These are phyloP conservation scores for Elephantulus edwardii DNA, from an alignment of 2,113 vertebrate genomes.

Conservation along the genomic window DNA sequence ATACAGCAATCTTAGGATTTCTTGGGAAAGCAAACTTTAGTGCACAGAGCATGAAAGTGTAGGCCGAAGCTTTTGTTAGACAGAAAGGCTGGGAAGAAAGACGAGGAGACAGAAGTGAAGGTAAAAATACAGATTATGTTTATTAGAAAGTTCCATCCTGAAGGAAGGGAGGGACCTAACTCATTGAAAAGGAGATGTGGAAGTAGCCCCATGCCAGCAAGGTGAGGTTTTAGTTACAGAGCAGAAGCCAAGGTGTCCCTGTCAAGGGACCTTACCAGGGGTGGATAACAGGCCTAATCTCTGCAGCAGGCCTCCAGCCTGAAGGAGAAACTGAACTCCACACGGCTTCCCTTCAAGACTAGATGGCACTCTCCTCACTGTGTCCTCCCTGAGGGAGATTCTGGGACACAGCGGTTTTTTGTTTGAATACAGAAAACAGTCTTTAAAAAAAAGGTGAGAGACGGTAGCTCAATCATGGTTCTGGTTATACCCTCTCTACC, in stretches of 20 bases:
- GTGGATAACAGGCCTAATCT: not conserved
- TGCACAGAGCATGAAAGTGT: too few species aligned
- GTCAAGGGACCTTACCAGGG: not conserved
- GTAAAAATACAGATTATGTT: too few species aligned
- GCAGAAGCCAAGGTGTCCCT: too few species aligned
- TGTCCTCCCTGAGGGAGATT: not conserved
- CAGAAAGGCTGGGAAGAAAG: too few species aligned
- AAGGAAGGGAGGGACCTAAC: too few species aligned
- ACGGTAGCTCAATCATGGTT: not conserved
- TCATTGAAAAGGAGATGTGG: not conserved
- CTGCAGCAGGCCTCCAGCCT: not conserved
- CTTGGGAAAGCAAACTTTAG: too few species aligned
- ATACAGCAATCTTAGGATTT: too few species aligned
- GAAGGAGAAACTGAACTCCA: not conserved
- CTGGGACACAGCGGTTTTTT: not conserved
- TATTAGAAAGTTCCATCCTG: too few species aligned
- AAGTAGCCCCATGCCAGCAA: not conserved
- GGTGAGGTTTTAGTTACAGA: not conserved
- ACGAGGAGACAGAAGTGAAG: too few species aligned
- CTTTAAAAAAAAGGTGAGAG: not conserved
- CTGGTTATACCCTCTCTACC: not conserved
- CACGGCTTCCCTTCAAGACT: not conserved
- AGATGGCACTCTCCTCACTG: not conserved
- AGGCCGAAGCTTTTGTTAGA: too few species aligned
- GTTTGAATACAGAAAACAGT: not conserved